Evolutionary conservation across 2,888 invertebrate species (phyloP).

Genomic region (Lycocerus yunnanus): DNA sequence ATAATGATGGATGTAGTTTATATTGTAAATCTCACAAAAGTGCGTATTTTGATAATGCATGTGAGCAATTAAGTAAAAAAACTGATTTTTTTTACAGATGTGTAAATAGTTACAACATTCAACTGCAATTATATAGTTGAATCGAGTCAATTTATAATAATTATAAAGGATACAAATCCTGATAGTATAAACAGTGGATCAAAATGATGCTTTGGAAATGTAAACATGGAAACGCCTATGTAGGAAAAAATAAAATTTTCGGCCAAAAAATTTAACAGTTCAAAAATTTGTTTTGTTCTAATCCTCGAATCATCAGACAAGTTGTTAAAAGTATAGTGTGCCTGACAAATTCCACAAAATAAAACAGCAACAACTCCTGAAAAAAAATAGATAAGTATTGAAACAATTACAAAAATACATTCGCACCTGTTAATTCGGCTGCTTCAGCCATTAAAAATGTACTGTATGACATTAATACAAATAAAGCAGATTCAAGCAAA

Average conservation of each 20-base stretch:
- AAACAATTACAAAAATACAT: neutral
- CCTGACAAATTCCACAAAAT: slow-evolving; percentile 98
- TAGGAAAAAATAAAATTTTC: slow-evolving; percentile 99
- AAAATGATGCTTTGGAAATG: slow-evolving; percentile 94
- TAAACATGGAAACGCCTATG: slow-evolving; percentile 98
- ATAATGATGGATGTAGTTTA: too few relatives aligned
- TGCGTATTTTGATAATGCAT: too few relatives aligned
- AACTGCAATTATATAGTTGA: too few relatives aligned
- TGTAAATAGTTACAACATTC: too few relatives aligned
- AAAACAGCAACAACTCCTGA: slow-evolving; percentile 93
- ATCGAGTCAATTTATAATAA: neutral
- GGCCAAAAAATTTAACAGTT: slow-evolving; percentile 91
- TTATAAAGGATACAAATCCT: slow-evolving; percentile 87
- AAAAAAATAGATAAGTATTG: slow-evolving; percentile 30
- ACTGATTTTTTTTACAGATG: too few relatives aligned
- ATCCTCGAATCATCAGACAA: slow-evolving; percentile 84
- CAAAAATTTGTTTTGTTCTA: slow-evolving; percentile 90
- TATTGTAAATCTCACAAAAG: too few relatives aligned
- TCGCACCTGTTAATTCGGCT: slow-evolving; percentile 87
- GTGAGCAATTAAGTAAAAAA: too few relatives aligned
- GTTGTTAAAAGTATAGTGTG: slow-evolving; percentile 98
- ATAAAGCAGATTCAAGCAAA: slow-evolving; percentile 91
- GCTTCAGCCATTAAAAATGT: slow-evolving; percentile 97
- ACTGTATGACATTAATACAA: slow-evolving; percentile 97
- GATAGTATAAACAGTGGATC: slow-evolving; percentile 89